These are phyloP conservation scores for Incurvaria masculella DNA, from an alignment of 2,888 invertebrate species.

Conservation along the genomic window DNA sequence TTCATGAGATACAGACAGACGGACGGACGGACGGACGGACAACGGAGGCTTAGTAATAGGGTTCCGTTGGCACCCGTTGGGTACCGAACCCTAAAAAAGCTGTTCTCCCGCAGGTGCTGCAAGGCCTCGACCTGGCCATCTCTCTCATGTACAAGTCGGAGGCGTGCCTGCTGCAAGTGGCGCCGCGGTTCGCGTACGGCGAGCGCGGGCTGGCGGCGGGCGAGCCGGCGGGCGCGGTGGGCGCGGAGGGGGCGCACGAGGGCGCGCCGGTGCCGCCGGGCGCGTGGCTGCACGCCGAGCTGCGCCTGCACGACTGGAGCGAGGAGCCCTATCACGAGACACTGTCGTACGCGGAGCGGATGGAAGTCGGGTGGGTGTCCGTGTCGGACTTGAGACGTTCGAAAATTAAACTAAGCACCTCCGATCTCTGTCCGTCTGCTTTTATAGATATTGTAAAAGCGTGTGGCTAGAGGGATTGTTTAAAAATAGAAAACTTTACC, in stretches of 20 bases:
- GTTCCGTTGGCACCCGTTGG: conserved; percentile 16
- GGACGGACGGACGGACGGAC: too few relatives aligned
- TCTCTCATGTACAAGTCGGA: conserved; percentile 86
- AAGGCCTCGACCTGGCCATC: conserved; percentile 83
- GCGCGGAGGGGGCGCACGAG: conserved; percentile 33
- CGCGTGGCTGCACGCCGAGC: conserved; percentile 63
- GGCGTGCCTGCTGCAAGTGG: conserved; percentile 67
- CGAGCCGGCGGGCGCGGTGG: conserved; percentile 39
- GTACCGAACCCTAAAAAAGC: too few relatives aligned
- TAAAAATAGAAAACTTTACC: too few relatives aligned
- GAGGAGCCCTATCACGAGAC: conserved; percentile 67
- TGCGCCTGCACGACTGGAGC: conserved; percentile 67
- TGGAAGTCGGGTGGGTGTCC: conserved; percentile 72
- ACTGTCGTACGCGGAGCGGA: conserved; percentile 63
- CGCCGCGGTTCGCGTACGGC: conserved; percentile 82
- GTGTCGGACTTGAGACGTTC: too few relatives aligned
- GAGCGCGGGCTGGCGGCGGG: conserved; percentile 61
- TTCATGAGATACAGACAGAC: too few relatives aligned
- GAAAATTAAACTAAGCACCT: too few relatives aligned
- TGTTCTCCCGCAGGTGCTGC: conserved; percentile 45
- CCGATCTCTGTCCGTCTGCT: too few relatives aligned
- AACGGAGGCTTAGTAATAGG: too few relatives aligned
- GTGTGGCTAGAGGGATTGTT: too few relatives aligned
- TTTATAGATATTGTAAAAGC: too few relatives aligned
- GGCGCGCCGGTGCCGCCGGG: conserved; percentile 63